Evolutionary conservation across 2,113 vertebrate species (phyloP), one percentile per base, ranked within the genome.

Genomic region (Octodon degus): DNA sequence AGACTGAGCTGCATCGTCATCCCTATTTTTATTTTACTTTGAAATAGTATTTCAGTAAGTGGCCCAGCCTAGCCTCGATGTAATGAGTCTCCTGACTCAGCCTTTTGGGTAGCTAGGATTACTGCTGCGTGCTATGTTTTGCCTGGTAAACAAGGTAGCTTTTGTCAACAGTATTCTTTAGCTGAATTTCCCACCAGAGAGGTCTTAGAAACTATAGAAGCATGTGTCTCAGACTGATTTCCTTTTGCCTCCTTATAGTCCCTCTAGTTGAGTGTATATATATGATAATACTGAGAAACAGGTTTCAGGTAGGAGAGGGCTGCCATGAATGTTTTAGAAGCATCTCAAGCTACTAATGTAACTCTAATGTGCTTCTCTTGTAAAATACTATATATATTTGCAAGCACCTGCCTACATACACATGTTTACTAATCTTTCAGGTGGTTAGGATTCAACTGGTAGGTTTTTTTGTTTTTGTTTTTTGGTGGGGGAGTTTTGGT

Each of bases 141-240:
- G 30, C 47, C 50, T 80, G 50, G 30, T 30, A 34, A 55, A 55
- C 20, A 22, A 34, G 77, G n/a, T 50, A 58, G 37, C 70, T 92
- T 88, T 94, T 62, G 83, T 94, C 43, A 80, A 50, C 67, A 40
- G 20, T 72, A 13, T 95, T 70, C 55, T 92, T 40, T 94, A 60
- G 37, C 19, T 30, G n/a, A 70, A 37, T 74, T 84, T 74, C 47
- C 40, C 65, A 86, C 25, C 67, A 77, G 72, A 86, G 81, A 84
- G 63, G 55, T 34, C 63, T 86, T 40, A 40, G 58, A 89, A 60
- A 5, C 89, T 96, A 32, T 53, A 85, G 50, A 86, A 58, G 32
- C 19, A 3, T 30, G 85, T 76, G 63, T 83, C 79, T 62, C 43
- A 70, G 40, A 34, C 77, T 76, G 62, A 91, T 86, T 80, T 74